These are phyloP conservation scores for Pseudomyrmex concolor DNA, from an alignment of 1,140 invertebrate genomes.

Conservation along the genomic window DNA sequence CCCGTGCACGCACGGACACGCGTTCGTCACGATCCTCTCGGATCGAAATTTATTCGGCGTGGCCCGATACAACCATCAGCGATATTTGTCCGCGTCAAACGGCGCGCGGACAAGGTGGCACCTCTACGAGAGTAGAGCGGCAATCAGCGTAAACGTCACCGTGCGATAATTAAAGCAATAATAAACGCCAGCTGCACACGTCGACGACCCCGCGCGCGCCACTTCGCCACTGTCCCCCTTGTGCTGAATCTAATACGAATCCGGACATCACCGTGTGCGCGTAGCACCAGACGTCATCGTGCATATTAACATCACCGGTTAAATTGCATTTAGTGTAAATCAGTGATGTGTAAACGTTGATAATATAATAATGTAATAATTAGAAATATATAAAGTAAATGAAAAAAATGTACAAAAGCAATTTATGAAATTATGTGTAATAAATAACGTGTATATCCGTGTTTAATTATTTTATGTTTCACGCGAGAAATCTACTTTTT, in stretches of 20 bases:
- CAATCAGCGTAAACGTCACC: constrained; percentile 50
- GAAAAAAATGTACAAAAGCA: too few relatives aligned
- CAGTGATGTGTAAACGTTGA: too few relatives aligned
- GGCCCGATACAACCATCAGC: background rate
- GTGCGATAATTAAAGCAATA: constrained; percentile 60
- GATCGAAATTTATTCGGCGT: constrained; percentile 37
- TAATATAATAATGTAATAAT: too few relatives aligned
- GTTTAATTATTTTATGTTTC: too few relatives aligned
- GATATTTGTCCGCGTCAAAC: constrained; percentile 49
- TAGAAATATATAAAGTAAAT: too few relatives aligned
- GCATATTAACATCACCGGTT: too few relatives aligned
- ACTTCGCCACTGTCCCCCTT: constrained; percentile 20
- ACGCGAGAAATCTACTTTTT: too few relatives aligned
- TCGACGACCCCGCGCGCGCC: constrained; percentile 4
- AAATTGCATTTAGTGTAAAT: too few relatives aligned
- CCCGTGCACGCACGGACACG: background rate
- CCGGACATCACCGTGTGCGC: background rate
- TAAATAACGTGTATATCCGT: too few relatives aligned
- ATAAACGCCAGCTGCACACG: constrained; percentile 57
- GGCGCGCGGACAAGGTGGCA: constrained; percentile 2
- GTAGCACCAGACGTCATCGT: too few relatives aligned
- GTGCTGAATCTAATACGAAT: constrained; percentile 49
- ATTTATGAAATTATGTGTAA: too few relatives aligned
- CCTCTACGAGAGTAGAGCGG: constrained; percentile 34
- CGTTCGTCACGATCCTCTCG: background rate